These are phyloP conservation scores for Temnothorax curvispinosus DNA, from an alignment of 1,140 invertebrate genomes.

Conservation along the genomic window DNA sequence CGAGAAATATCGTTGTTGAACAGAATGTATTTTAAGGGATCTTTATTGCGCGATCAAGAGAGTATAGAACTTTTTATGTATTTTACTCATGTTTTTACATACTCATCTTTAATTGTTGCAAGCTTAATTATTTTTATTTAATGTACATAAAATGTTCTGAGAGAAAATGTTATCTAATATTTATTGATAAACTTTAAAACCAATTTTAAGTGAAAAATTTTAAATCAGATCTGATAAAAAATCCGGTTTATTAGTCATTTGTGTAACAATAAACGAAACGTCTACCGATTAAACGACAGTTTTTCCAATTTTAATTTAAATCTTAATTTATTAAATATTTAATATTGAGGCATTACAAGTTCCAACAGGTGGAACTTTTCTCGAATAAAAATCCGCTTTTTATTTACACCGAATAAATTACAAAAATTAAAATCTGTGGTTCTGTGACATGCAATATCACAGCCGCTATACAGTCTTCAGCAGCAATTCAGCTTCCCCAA, in stretches of 20 bases:
- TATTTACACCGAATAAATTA: not conserved
- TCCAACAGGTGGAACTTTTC: not conserved
- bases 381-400: not conserved
- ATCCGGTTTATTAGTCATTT: not conserved
- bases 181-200: not conserved
- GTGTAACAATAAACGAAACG: not conserved
- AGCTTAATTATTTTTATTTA: not conserved
- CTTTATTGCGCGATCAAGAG: not conserved
- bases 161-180: not conserved
- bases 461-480: not conserved
- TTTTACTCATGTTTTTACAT: not conserved
- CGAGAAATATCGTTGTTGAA: conserved; percentile 12
- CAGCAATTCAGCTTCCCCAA: not conserved
- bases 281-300: not conserved
- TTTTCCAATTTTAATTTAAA: not conserved
- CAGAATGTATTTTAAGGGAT: not conserved
- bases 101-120: not conserved
- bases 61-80: not conserved
- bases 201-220: not conserved
- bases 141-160: not conserved
- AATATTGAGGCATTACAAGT: not conserved
- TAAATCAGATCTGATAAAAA: not conserved
- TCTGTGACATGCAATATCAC: not conserved
- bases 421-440: not conserved
- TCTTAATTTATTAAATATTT: not conserved